These are phyloP conservation scores for Cyclura pinguis DNA, from an alignment of 2,797 vertebrate species.

Conservation along the genomic window DNA sequence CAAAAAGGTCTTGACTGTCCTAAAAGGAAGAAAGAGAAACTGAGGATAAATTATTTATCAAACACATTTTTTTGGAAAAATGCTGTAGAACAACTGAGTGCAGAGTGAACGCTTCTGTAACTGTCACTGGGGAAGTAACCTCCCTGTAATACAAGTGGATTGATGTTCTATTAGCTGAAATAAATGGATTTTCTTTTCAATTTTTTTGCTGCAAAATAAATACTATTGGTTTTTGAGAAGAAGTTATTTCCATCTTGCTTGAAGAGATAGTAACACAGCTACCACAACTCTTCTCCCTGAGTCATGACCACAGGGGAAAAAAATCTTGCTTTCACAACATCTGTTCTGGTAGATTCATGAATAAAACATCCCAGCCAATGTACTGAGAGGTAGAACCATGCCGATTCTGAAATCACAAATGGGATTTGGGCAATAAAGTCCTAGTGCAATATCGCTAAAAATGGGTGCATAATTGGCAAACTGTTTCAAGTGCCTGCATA, in stretches of 20 bases:
- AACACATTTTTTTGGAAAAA: not conserved
- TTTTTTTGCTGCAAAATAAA: not conserved
- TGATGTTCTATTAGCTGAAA: not conserved
- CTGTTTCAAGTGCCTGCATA: not conserved
- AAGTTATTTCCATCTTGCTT: not conserved
- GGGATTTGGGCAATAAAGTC: not conserved
- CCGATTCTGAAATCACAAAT: constrained; percentile 16
- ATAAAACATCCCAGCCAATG: constrained; percentile 16
- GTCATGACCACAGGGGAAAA: not conserved
- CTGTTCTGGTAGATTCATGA: constrained; percentile 13
- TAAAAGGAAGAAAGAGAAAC: not conserved
- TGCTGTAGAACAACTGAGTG: not conserved
- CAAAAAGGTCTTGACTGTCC: not conserved
- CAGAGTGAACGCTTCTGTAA: not conserved
- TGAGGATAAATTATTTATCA: not conserved
- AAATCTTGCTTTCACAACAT: constrained; percentile 2
- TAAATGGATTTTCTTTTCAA: not conserved
- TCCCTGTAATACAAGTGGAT: not conserved
- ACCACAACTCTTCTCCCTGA: not conserved
- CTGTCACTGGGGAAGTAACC: not conserved
- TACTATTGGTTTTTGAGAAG: constrained; percentile 2
- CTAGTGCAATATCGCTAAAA: not conserved
- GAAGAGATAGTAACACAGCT: not conserved
- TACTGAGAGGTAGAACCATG: not conserved
- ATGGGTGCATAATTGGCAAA: not conserved